Base-by-base conservation (phyloP, 2,797 vertebrate genomes). In the Vultur gryphus region DNA sequence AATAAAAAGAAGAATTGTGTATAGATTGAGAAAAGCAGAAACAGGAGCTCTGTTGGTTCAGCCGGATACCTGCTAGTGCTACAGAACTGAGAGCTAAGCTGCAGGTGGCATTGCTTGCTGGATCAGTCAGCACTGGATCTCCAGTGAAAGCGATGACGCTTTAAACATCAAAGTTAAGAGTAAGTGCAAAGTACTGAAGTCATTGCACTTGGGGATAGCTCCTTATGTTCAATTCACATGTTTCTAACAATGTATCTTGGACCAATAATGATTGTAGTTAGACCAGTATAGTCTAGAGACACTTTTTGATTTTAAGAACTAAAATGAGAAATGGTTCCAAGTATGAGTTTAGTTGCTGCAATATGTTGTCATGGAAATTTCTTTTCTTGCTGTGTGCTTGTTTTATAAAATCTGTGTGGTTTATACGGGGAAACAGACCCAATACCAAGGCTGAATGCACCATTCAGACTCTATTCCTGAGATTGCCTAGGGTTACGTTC, bases 301-400 rank as follows among this genome's bases (percentile, higher is more conserved):
- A 20, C 35, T 52, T 84, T 41, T 16, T 61, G 71, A 37, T 75
- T 37, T 44, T 26, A 54, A 84, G 93, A 84, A 67, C 46, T 35
- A 43, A 89, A 76, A 71, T 1, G 2, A 89, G 44, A 80, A 16
- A 73, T 48, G 41, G 16, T 70, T 90, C 55, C 55, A 80, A 85
- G 49, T 17, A 16, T 16, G 41, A 84, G 52, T 85, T 92, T 46
- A 67, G 44, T 35, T 77, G 37, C 59, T 90, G 78, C 52, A 57
- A n/a, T 1, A 9, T 80, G 86, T 94, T 96, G 89, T 89, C 78
- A 92, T 95, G 87, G 95, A 85, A 89, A 96, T 93, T 59, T 59
- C 21, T 89, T 76, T 67, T 80, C 72, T 77, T 58, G 35, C 44
- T 87, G 23, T 77, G 39, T 57, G 35, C 33, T 81, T 24, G 2